Evolutionary conservation across 1,140 invertebrate species (phyloP).

Genomic region (Hesperophylax magnus): DNA sequence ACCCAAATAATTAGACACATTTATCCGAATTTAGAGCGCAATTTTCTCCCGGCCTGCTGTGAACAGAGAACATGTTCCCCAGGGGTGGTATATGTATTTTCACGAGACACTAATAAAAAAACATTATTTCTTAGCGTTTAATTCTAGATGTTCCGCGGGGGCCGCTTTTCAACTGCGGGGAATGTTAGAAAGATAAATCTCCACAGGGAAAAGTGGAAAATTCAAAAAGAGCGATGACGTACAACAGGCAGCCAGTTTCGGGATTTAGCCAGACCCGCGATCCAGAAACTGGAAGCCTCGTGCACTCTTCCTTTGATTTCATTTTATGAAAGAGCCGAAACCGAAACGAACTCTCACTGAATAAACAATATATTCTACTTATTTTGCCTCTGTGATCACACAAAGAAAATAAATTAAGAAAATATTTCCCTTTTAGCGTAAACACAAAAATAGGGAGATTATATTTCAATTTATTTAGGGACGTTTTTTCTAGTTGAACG

Average conservation of each 20-base stretch:
- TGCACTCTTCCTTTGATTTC: not conserved
- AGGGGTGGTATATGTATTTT: not conserved
- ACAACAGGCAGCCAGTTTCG: no score
- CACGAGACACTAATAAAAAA: constrained; percentile 9
- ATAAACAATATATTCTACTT: constrained; percentile 21
- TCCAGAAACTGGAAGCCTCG: not conserved
- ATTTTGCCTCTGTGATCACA: constrained; percentile 10
- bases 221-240: not conserved
- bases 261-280: not conserved
- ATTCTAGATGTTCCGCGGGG: not conserved
- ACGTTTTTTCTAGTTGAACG: not conserved
- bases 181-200: constrained; percentile 12
- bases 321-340: not conserved
- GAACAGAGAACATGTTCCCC: not conserved
- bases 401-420: constrained; percentile 25
- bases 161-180: not conserved
- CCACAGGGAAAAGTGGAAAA: not conserved
- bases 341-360: not conserved
- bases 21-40: no score
- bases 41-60: no score
- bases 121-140: not conserved
- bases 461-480: constrained; percentile 9
- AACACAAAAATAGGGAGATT: constrained; percentile 22
- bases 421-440: not conserved
- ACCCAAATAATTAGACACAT: no score